phyloP scores from a whole-genome alignment of 2,797 vertebrate species.

The Geotrypetes seraphini region DNA sequence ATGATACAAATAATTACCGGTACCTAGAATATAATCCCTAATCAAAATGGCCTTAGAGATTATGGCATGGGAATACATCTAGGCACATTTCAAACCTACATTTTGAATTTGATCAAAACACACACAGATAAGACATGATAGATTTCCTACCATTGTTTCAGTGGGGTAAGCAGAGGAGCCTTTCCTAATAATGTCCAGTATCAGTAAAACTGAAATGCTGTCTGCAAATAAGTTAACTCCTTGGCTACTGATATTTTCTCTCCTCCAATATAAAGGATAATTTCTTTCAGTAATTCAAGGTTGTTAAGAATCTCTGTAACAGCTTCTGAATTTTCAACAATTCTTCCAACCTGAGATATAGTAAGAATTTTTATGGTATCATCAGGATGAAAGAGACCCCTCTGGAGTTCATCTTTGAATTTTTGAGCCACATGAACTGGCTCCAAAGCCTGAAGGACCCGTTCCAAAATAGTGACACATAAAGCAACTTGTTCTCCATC shows the following conservation, averaged over 20 bases:
- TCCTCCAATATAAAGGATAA: conserved; percentile 70
- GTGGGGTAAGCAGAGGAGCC: too few species aligned
- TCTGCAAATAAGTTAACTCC: too few species aligned
- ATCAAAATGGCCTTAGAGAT: too few species aligned
- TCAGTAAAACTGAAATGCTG: too few species aligned
- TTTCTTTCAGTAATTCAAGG: conserved; percentile 56
- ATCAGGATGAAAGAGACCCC: conserved; percentile 70
- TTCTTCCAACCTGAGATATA: conserved; percentile 77
- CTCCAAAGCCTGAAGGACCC: conserved; percentile 71
- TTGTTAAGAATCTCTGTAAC: conserved; percentile 66
- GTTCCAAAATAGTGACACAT: conserved; percentile 78
- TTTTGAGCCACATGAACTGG: conserved; percentile 65
- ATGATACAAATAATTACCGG: too few species aligned
- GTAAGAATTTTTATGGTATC: conserved; percentile 77
- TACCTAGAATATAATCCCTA: too few species aligned
- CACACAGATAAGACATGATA: too few species aligned
- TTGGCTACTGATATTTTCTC: conserved; percentile 84
- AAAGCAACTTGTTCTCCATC: conserved; percentile 74
- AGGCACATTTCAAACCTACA: too few species aligned
- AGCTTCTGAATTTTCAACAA: conserved; percentile 65
- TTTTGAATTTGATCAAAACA: too few species aligned
- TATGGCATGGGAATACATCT: too few species aligned
- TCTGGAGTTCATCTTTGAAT: conserved; percentile 68
- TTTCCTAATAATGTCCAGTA: too few species aligned
- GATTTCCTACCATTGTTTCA: too few species aligned